Evolutionary conservation across 2,888 invertebrate genomes (phyloP).

Genomic region (Zhengitettix transpicula): DNA sequence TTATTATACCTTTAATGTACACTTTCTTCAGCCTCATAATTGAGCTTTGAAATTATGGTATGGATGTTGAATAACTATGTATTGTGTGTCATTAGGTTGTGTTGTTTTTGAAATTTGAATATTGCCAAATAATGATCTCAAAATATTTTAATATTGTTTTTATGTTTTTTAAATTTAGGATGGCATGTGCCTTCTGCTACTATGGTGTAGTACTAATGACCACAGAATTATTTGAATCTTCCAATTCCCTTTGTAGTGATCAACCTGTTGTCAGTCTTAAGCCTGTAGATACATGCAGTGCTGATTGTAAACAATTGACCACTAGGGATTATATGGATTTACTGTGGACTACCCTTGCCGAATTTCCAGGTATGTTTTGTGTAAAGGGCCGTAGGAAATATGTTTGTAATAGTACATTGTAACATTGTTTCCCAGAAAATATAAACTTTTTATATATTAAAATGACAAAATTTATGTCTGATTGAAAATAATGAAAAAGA

Average conservation of each 20-base stretch:
- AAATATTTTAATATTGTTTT: no score
- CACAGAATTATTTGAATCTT: slow-evolving; percentile 71
- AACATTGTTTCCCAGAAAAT: neutral
- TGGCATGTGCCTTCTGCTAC: slow-evolving; percentile 87
- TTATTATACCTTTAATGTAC: no score
- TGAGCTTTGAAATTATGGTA: no score
- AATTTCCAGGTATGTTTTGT: slow-evolving; percentile 62
- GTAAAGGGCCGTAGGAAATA: neutral
- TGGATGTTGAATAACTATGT: no score
- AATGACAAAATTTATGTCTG: no score
- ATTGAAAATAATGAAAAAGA: no score
- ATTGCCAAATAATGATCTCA: no score
- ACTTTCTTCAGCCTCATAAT: no score
- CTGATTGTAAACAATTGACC: slow-evolving; percentile 52
- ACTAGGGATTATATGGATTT: slow-evolving; percentile 84
- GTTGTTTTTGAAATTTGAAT: no score
- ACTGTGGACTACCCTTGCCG: slow-evolving; percentile 84
- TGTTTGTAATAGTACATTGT: slow-evolving; percentile 1
- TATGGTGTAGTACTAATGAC: slow-evolving; percentile 91
- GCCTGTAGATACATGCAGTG: slow-evolving; percentile 37
- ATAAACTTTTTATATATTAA: no score
- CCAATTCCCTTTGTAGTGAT: slow-evolving; percentile 26
- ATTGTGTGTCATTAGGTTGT: no score
- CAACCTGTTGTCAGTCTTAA: slow-evolving; percentile 16
- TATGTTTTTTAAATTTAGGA: slow-evolving; percentile 34